phyloP scores from a whole-genome alignment of 1,140 invertebrate species.

The Araneus ventricosus region DNA sequence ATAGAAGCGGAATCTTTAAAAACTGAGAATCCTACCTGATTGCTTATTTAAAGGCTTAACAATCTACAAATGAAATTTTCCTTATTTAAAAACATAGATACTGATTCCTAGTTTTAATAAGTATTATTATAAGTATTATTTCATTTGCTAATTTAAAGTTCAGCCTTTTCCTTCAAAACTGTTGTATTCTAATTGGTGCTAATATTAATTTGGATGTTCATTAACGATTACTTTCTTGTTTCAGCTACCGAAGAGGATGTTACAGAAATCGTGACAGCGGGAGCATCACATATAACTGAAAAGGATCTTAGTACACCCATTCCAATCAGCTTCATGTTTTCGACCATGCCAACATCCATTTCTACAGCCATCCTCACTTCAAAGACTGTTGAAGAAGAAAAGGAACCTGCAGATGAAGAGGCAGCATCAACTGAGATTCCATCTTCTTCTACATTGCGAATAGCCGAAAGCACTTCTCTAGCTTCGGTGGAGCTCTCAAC shows the following conservation, averaged over 20 bases:
- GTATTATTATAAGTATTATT: no score
- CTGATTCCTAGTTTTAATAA: no score
- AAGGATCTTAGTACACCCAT: conserved; percentile 66
- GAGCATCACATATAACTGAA: not conserved
- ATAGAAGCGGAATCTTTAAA: no score
- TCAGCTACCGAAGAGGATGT: conserved; percentile 20
- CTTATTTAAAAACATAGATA: no score
- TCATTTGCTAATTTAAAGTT: no score
- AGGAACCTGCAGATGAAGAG: not conserved
- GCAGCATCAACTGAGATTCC: not conserved
- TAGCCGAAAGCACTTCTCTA: not conserved
- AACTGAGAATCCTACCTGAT: no score
- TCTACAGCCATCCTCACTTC: not conserved
- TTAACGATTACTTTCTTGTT: not conserved
- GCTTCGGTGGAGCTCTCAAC: not conserved
- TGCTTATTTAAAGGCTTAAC: no score
- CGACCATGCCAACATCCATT: conserved; percentile 35
- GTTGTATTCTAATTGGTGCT: no score
- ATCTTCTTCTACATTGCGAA: not conserved
- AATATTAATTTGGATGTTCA: no score
- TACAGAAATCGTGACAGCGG: not conserved
- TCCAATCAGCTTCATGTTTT: conserved; percentile 69
- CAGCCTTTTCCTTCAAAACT: no score
- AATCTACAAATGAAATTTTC: no score
- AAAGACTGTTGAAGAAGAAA: conserved; percentile 28